phyloP scores from a whole-genome alignment of 1,140 invertebrate genomes.

The Pteromalus puparum region DNA sequence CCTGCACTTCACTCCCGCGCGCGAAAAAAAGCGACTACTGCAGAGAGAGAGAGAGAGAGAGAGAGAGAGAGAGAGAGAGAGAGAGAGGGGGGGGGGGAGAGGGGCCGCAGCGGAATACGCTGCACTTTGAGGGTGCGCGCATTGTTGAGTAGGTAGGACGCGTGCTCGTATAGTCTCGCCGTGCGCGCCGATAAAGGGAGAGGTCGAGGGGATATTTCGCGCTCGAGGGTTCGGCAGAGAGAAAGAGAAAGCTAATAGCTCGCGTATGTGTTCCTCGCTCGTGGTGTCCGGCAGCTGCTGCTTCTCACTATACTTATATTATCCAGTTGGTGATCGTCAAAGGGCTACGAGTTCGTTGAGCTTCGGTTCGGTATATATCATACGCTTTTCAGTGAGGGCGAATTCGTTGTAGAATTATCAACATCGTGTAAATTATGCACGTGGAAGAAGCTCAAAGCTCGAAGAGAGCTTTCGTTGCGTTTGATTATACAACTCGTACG shows the following conservation, averaged over 20 bases:
- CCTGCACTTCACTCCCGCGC: no score
- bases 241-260: not conserved
- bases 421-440: no score
- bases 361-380: no score
- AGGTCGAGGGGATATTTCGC: not conserved
- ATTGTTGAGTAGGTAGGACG: not conserved
- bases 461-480: not conserved
- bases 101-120: not conserved
- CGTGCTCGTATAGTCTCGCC: not conserved
- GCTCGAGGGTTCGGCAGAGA: not conserved
- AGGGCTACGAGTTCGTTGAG: no score
- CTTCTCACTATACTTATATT: no score
- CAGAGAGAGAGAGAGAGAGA: not conserved
- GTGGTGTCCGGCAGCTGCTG: not conserved
- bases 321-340: no score
- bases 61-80: not conserved
- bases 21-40: no score
- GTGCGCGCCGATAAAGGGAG: not conserved
- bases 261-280: not conserved
- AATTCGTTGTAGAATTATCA: no score
- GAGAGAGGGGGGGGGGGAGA: no score
- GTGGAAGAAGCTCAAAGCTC: not conserved
- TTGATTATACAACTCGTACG: not conserved
- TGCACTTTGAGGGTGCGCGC: not conserved
- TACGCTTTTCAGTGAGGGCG: no score